Evolutionary conservation across 1,140 invertebrate species (phyloP).

Genomic region (Drosophila sulfurigaster): DNA sequence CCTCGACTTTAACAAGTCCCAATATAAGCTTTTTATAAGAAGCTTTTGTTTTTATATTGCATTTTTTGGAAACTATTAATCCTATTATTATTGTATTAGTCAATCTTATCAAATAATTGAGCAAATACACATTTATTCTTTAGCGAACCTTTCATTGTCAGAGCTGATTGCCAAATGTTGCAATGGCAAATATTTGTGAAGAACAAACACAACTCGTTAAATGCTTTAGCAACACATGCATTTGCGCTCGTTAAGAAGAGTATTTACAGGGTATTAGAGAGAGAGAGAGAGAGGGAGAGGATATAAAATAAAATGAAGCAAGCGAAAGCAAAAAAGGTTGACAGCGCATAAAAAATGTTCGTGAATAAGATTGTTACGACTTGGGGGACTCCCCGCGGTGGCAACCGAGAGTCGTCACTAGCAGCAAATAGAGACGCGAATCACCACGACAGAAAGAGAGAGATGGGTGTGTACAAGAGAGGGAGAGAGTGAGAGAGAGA

Average conservation of each 20-base stretch:
- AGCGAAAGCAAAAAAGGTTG: slow-evolving; percentile 25
- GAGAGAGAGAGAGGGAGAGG: background rate
- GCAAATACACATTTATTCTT: too few relatives aligned
- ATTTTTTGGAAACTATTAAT: too few relatives aligned
- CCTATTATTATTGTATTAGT: too few relatives aligned
- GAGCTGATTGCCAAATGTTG: too few relatives aligned
- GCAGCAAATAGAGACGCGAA: background rate
- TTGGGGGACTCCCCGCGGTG: slow-evolving; percentile 25
- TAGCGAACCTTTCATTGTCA: too few relatives aligned
- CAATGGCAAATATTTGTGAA: too few relatives aligned
- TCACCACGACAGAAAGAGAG: background rate
- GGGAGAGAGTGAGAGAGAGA: background rate
- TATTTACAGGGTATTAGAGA: slow-evolving; percentile 18
- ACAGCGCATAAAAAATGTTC: slow-evolving; percentile 34
- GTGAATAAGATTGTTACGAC: slow-evolving; percentile 40
- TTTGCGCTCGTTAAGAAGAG: background rate
- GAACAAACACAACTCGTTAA: too few relatives aligned
- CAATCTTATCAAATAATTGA: too few relatives aligned
- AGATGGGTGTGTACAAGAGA: background rate
- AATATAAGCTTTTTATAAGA: too few relatives aligned
- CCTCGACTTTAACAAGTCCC: too few relatives aligned
- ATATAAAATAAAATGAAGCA: slow-evolving; percentile 26
- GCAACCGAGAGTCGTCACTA: background rate
- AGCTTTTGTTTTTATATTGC: too few relatives aligned
- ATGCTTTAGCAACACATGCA: background rate